phyloP scores from a whole-genome alignment of 2,113 vertebrate genomes.

The Benitochromis conjunctus region DNA sequence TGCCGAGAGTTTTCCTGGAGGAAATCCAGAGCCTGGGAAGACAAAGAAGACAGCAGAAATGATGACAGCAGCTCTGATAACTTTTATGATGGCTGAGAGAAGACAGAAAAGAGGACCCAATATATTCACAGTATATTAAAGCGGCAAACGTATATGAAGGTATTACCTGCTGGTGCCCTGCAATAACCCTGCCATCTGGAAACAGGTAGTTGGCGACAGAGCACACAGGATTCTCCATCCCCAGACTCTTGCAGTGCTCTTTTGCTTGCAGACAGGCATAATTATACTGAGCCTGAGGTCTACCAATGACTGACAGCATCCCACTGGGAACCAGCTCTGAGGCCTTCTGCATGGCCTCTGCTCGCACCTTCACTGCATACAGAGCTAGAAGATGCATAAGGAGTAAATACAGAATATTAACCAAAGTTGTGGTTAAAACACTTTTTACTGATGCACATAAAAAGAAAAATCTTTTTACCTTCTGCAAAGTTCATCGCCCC shows the following conservation, averaged over 20 bases:
- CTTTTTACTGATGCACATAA: not conserved
- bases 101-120: not conserved
- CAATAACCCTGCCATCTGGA: slow-evolving; percentile 89
- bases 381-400: slow-evolving; percentile 71
- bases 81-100: not conserved
- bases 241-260: slow-evolving; percentile 81
- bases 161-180: slow-evolving; percentile 85
- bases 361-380: slow-evolving; percentile 87
- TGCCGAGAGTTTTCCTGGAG: slow-evolving; percentile 81
- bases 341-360: slow-evolving; percentile 91
- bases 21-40: slow-evolving; percentile 83
- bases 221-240: slow-evolving; percentile 83
- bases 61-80: not conserved
- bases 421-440: fast-evolving
- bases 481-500: slow-evolving; percentile 86
- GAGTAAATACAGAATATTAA: not conserved
- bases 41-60: not conserved
- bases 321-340: slow-evolving; percentile 82
- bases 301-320: slow-evolving; percentile 87
- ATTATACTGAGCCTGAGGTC: slow-evolving; percentile 75
- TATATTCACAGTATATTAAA: not conserved
- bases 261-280: slow-evolving; percentile 83
- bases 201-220: slow-evolving; percentile 89
- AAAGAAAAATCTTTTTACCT: slow-evolving; percentile 69
- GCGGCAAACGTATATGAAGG: not conserved